Evolutionary conservation across 2,113 vertebrate genomes (phyloP), one percentile per base, ranked within the genome.

Genomic region (Neogobius melanostomus): DNA sequence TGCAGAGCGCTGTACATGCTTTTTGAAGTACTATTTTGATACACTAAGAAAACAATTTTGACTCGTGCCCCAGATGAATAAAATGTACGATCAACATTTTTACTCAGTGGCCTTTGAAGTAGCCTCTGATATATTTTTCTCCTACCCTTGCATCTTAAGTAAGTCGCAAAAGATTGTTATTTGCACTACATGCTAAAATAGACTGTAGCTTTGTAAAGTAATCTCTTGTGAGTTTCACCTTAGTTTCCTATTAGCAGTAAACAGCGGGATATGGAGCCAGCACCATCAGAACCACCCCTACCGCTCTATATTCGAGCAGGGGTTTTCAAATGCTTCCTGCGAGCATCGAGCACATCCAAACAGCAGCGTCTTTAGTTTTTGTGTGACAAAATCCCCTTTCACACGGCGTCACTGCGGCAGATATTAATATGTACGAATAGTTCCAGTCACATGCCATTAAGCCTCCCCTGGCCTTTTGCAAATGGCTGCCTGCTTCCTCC

Each of bases 391-490:
- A 64, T 63, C 16, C 52, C 8, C 0, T 65, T 64, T 65, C 72
- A 71, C 67, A 71, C 67, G 17, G 54, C 74, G 78, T 78, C 69
- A 76, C 15, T 16, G 71, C 68, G 50, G 12, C 47, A 69, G 62
- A 75, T 69, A 83, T 87, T 67, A 84, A 85, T 84, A 74, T 72
- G 70, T 85, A 81, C 80, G 76, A 83, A 87, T 84, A 74, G 71
- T 69, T 72, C 74, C 75, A 78, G 81, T 87, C 80, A 75, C 76
- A 75, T 66, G 65, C 50, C 75, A 88, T 88, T 87, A 83, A 84
- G 83, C 69, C 67, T 76, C 71, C 76, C 46, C 60, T 51, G 79
- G 69, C 79, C 69, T 76, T 72, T 76, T 77, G 68, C 80, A 83
- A 86, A 87, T 77, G 76, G 71, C 56, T 59, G 47, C 80, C 67